phyloP scores from a whole-genome alignment of 1,140 invertebrate species.

The Drosophila murphyi region DNA sequence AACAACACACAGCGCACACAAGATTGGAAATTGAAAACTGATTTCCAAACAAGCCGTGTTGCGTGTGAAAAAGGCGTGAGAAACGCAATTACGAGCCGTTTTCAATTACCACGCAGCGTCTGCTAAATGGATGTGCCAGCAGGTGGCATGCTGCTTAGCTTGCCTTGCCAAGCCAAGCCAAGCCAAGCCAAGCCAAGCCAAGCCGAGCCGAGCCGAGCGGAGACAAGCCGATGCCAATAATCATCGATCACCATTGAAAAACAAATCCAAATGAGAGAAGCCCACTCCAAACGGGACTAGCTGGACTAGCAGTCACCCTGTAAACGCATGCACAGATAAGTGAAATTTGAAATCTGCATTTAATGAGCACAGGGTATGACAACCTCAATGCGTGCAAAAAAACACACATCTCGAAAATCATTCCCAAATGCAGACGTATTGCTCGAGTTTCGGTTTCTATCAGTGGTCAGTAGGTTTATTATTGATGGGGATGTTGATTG shows the following conservation, averaged over 20 bases:
- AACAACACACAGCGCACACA: constrained; percentile 5
- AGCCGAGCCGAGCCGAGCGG: too few relatives aligned
- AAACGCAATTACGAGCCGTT: constrained; percentile 59
- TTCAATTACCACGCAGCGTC: constrained; percentile 32
- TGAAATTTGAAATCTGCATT: too few relatives aligned
- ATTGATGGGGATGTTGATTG: too few relatives aligned
- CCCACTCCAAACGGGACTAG: background rate
- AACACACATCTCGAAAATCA: background rate
- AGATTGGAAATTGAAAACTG: constrained; percentile 44
- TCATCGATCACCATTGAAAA: constrained; percentile 30
- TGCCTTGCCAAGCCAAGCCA: background rate
- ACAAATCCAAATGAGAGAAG: constrained; percentile 17
- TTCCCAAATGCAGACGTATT: background rate
- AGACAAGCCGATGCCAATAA: background rate
- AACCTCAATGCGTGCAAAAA: too few relatives aligned
- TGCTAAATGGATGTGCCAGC: constrained; percentile 17
- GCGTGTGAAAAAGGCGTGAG: constrained; percentile 65
- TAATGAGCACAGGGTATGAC: background rate
- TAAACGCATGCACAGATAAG: background rate
- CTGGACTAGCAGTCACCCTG: background rate
- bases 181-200: too few relatives aligned
- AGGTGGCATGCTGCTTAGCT: constrained; percentile 37
- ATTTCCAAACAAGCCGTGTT: constrained; percentile 56
- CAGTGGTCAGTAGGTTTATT: background rate
- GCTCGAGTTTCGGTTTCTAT: background rate